phyloP scores from a whole-genome alignment of 2,113 vertebrate genomes.

The Thunnus maccoyii region DNA sequence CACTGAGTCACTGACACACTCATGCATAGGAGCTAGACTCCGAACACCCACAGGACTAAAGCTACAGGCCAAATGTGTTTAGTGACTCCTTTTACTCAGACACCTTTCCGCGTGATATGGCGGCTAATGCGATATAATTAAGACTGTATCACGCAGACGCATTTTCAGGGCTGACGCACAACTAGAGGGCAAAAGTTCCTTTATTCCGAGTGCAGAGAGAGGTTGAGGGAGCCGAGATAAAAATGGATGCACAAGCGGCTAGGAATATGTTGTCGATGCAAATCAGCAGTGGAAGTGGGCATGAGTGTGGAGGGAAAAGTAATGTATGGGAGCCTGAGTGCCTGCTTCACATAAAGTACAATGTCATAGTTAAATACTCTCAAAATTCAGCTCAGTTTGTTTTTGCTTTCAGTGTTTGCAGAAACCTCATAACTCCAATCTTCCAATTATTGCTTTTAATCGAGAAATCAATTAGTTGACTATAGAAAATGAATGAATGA shows the following conservation, averaged over 20 bases:
- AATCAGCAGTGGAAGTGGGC: constrained; percentile 44
- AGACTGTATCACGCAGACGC: constrained; percentile 57
- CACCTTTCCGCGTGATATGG: constrained; percentile 73
- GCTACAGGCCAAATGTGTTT: constrained; percentile 77
- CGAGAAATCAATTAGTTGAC: no score
- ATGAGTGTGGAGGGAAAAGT: constrained; percentile 19
- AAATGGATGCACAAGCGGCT: constrained; percentile 29
- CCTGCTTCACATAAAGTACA: constrained; percentile 53
- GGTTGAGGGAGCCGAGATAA: constrained; percentile 22
- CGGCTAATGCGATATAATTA: constrained; percentile 78
- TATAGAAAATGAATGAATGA: no score
- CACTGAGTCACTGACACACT: constrained; percentile 56
- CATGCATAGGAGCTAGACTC: constrained; percentile 37
- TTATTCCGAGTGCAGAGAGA: constrained; percentile 17
- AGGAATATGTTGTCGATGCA: constrained; percentile 50
- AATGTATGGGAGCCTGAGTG: constrained; percentile 43
- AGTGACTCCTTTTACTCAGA: constrained; percentile 74
- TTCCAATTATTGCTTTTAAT: no score
- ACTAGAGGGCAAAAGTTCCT: constrained; percentile 56
- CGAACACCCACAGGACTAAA: constrained; percentile 60
- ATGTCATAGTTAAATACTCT: constrained; percentile 35
- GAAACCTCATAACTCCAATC: not conserved
- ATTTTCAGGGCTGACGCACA: constrained; percentile 69
- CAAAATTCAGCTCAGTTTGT: constrained; percentile 2
- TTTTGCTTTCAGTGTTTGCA: not conserved